Percentiles rank a stretch among this genome's conserved stretches.
Conservation (phyloP, 2,113 vertebrate genomes). For the Acanthisitta chloris region DNA sequence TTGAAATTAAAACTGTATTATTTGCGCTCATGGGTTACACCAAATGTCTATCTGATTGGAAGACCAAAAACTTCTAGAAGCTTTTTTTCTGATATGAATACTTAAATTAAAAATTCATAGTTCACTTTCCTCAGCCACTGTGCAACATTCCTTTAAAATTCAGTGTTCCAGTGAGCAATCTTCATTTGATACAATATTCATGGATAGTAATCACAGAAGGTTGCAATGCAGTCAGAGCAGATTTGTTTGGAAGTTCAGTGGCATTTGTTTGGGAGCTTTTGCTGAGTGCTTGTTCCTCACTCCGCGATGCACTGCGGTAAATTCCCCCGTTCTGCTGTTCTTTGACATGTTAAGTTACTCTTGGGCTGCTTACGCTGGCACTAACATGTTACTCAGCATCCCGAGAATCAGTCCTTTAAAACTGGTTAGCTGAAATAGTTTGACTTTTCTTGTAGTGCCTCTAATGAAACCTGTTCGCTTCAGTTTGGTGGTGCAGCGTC, state of each 20-base stretch:
- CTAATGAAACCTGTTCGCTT: not conserved
- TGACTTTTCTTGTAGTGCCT: not conserved
- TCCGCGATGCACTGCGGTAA: not conserved
- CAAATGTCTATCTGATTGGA: not conserved
- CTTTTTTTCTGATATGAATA: not conserved
- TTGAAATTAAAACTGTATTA: not conserved
- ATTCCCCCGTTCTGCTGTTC: not conserved
- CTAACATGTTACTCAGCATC: not conserved
- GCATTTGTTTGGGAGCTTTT: conserved; percentile 45
- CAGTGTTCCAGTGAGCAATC: conserved; percentile 36
- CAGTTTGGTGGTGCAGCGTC: not conserved
- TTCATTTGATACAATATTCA: conserved; percentile 56
- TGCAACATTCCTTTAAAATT: conserved; percentile 41
- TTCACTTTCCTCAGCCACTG: conserved; percentile 7
- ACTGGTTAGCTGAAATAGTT: not conserved
- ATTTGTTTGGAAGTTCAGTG: conserved; percentile 48
- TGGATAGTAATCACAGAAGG: conserved; percentile 49
- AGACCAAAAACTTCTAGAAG: not conserved
- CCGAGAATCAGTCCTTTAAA: not conserved
- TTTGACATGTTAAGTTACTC: not conserved
- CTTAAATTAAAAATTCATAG: conserved; percentile 55
- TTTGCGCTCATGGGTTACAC: not conserved
- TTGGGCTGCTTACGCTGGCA: not conserved
- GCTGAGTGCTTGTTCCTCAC: not conserved
- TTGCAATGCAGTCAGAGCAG: conserved; percentile 37